Evolutionary conservation across 2,888 invertebrate genomes (phyloP), one percentile per base, ranked within the genome.

Genomic region (Syrista parreyssii): DNA sequence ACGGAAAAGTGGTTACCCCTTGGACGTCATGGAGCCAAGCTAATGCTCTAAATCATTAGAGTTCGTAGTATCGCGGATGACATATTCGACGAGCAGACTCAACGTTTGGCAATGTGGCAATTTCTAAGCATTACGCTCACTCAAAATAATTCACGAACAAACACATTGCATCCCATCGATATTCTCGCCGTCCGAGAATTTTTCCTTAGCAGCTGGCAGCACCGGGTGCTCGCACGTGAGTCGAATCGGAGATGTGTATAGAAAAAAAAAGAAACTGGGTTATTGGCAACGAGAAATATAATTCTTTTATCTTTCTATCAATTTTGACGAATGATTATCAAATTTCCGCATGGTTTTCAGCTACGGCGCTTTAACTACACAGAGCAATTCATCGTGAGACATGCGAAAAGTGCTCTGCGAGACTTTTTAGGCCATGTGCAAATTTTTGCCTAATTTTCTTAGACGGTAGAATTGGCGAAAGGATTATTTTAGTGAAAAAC

Each of bases 71-170:
- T 55, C 23, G 55, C 23, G 23, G 9, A 55, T 55, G 55, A 55
- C 55, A 55, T 55, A 55, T 55, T 55, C 55, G 55, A 55, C 23
- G 23, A 15, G 55, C 55, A 9, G 23, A 1, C 55, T 9, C 55
- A 55, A 55, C 55, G 55, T 6, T 55, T 23, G 40, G 35, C 73
- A 78, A 75, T 75, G 68, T 72, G 75, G 78, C 78, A 75, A 78
- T 78, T 78, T 35, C 78, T 75, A 78, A 75, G 78, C 78, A 78
- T 78, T 78, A 73, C 55, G 69, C 35, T 68, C 73, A 32, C 68
- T 75, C 72, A 76, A 78, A 78, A 78, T 78, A 78, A 75, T 75
- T 78, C 78, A 75, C 75, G 75, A 72, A 78, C 78, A 78, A 75
- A 75, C 72, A 78, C 78, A 78, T 75, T 75, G 78, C 72, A 36